Conservation (phyloP, 2,888 invertebrate species). For the Thymelicus sylvestris region DNA sequence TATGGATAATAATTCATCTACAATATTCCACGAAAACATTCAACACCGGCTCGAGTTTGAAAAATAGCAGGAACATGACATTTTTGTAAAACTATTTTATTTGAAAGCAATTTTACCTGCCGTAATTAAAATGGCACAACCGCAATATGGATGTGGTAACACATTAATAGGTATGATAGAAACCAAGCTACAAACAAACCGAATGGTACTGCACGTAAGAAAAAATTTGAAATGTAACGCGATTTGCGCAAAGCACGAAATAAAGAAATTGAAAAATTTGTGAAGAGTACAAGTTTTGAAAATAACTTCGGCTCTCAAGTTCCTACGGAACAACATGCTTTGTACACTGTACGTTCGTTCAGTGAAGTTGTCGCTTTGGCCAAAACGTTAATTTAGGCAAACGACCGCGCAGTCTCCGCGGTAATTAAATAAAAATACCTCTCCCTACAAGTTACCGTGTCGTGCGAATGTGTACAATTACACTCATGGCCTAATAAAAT, state of each 20-base stretch:
- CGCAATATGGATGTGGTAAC: too few species aligned
- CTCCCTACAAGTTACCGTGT: conserved; percentile 27
- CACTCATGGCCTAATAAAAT: conserved; percentile 30
- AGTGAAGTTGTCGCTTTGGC: conserved; percentile 17
- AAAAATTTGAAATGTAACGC: neutral
- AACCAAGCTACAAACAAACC: too few species aligned
- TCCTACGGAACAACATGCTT: neutral
- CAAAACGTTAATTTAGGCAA: conserved; percentile 38
- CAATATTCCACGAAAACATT: too few species aligned
- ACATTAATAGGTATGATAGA: too few species aligned
- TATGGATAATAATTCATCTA: too few species aligned
- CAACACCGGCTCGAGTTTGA: too few species aligned
- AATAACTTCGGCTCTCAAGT: conserved; percentile 3
- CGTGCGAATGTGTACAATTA: conserved; percentile 28
- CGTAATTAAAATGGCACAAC: too few species aligned
- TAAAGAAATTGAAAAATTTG: neutral
- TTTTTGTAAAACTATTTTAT: too few species aligned
- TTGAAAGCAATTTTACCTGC: too few species aligned
- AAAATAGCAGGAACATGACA: too few species aligned
- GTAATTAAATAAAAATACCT: conserved; percentile 44
- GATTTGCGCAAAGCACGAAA: neutral
- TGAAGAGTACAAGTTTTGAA: neutral
- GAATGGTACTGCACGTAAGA: too few species aligned
- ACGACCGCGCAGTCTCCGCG: conserved; percentile 38
- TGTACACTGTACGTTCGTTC: neutral